Evolutionary conservation across 2,797 vertebrate genomes (phyloP).

Genomic region (Sorex maritimensis): DNA sequence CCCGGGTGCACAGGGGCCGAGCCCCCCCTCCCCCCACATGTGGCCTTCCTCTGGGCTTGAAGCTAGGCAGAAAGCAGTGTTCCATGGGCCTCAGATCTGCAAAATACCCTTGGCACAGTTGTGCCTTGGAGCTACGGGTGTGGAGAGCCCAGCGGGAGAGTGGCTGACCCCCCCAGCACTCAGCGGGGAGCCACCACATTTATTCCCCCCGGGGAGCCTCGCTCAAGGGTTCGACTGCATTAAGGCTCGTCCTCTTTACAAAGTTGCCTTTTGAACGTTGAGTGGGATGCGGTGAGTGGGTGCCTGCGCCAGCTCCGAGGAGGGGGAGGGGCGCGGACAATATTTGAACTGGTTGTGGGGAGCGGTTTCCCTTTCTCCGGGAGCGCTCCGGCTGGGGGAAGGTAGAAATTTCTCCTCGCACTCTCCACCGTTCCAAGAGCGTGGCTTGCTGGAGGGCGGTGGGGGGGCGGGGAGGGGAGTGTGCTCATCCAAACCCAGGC

Average conservation of each 20-base stretch:
- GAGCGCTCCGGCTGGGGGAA: no score
- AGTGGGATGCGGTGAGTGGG: neutral
- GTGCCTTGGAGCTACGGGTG: neutral
- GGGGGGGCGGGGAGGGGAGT: neutral
- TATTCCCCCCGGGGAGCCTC: neutral
- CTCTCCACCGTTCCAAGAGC: no score
- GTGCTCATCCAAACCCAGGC: conserved; percentile 20
- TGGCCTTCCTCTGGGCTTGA: neutral
- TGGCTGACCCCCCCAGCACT: no score
- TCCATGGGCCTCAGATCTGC: neutral
- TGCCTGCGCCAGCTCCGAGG: no score
- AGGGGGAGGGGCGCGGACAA: no score
- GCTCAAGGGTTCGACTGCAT: neutral
- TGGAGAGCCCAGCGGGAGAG: neutral
- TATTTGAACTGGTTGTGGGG: no score
- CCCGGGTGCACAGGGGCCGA: neutral
- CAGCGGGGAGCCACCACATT: no score
- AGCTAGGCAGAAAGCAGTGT: neutral
- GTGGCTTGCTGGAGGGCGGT: no score
- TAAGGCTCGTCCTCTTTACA: neutral
- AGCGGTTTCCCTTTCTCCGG: no score
- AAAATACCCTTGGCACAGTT: neutral
- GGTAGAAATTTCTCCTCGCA: no score
- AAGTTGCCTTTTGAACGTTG: neutral
- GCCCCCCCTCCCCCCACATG: neutral